A percentile compares a stretch with the other conserved stretches of the same genome.
Evolutionary conservation across 2,797 vertebrate genomes (phyloP).

Genomic region (Nothura maculosa): DNA sequence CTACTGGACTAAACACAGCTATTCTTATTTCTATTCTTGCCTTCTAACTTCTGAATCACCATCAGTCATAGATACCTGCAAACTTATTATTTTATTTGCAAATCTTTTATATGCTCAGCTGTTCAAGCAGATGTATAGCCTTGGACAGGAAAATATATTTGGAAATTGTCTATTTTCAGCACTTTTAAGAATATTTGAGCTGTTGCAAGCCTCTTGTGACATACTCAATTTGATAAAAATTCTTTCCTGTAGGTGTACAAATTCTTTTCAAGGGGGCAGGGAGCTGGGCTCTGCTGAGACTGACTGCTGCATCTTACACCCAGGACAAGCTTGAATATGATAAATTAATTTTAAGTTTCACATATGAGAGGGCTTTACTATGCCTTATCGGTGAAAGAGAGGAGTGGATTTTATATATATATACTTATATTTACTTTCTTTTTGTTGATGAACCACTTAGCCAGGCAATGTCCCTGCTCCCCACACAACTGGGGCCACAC

Average conservation of each 20-base stretch:
- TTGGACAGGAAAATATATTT: background rate
- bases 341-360: background rate
- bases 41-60: background rate
- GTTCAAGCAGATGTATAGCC: slow-evolving; percentile 6
- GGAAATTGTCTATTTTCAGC: slow-evolving; percentile 34
- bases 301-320: background rate
- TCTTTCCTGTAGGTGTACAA: slow-evolving; percentile 16
- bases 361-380: background rate
- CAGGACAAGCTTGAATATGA: background rate
- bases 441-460: background rate
- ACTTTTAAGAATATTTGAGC: background rate
- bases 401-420: background rate
- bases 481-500: accelerated
- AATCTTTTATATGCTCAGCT: slow-evolving; percentile 7
- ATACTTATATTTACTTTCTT: accelerated
- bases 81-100: background rate
- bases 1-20: background rate
- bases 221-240: slow-evolving; percentile 29
- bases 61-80: background rate
- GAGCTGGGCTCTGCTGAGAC: background rate
- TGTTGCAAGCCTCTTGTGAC: slow-evolving; percentile 14
- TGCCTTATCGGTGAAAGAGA: background rate
- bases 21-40: background rate
- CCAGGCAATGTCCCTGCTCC: no score
- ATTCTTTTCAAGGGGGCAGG: background rate